A percentile compares a stretch with the other conserved stretches of the same genome.
These are phyloP conservation scores for Polypedilum pembai DNA, from an alignment of 1,140 invertebrate species.

Conservation along the genomic window DNA sequence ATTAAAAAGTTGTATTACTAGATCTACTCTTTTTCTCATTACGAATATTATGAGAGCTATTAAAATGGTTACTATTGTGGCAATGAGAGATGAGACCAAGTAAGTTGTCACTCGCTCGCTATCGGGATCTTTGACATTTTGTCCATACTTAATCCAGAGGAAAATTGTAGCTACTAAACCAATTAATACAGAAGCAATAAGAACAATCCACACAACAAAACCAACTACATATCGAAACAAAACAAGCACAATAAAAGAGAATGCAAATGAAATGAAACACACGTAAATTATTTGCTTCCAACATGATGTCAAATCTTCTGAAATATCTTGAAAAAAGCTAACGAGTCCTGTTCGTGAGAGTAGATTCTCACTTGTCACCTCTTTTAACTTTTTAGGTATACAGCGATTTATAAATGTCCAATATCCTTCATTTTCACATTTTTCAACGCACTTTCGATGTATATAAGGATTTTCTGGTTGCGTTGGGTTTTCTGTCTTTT, in stretches of 20 bases:
- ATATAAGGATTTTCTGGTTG: conserved; percentile 33
- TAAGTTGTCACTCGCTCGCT: conserved; percentile 43
- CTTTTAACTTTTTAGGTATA: conserved; percentile 44
- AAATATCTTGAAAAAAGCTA: conserved; percentile 53
- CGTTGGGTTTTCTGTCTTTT: conserved; percentile 31
- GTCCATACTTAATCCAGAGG: conserved; percentile 53
- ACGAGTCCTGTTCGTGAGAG: conserved; percentile 48
- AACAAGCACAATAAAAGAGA: conserved; percentile 52
- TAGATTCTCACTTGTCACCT: conserved; percentile 41
- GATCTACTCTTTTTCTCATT: conserved; percentile 61
- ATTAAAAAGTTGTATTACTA: conserved; percentile 63
- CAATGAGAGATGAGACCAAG: conserved; percentile 51
- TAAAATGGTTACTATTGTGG: conserved; percentile 55
- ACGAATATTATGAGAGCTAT: conserved; percentile 60
- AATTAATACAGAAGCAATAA: conserved; percentile 51
- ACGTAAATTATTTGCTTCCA: conserved; percentile 57
- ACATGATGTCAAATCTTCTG: conserved; percentile 53
- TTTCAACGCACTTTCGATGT: conserved; percentile 46
- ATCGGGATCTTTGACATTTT: conserved; percentile 34
- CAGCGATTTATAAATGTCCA: conserved; percentile 49
- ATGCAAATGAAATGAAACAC: conserved; percentile 51
- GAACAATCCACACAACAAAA: conserved; percentile 60
- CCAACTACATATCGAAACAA: conserved; percentile 56
- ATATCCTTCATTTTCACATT: conserved; percentile 41
- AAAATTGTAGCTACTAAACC: conserved; percentile 53